Evolutionary conservation across 1,140 invertebrate species (phyloP).

Genomic region (Drosophila nasuta): DNA sequence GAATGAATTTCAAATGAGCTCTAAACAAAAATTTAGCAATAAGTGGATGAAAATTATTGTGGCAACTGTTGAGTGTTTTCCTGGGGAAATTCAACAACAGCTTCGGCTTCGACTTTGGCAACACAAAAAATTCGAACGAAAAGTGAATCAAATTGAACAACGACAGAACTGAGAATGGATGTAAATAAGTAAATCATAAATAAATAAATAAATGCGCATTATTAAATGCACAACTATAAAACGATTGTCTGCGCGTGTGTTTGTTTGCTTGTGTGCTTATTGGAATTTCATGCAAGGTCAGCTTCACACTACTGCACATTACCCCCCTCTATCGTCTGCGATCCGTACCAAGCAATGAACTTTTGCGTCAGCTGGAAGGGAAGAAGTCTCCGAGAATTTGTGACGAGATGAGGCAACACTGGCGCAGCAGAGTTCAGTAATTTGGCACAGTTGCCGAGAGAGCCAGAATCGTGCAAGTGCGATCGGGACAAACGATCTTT

Average conservation of each 20-base stretch:
- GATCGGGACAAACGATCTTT: conserved; percentile 14
- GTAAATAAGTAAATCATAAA: conserved; percentile 40
- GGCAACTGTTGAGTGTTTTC: conserved; percentile 22
- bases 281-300: conserved; percentile 46
- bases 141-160: conserved; percentile 29
- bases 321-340: not conserved
- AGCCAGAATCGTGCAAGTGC: not conserved
- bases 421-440: not conserved
- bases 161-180: conserved; percentile 24
- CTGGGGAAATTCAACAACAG: conserved; percentile 22
- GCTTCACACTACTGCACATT: not conserved
- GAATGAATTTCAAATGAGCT: conserved; percentile 52
- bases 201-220: conserved; percentile 42
- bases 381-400: conserved; percentile 23
- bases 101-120: not conserved
- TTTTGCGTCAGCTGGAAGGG: conserved; percentile 49
- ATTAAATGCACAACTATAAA: not conserved
- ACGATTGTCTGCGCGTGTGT: conserved; percentile 9
- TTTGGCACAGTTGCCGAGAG: conserved; percentile 15
- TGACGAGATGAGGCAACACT: conserved; percentile 2
- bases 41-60: conserved; percentile 15
- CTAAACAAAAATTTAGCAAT: conserved; percentile 47
- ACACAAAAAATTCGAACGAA: conserved; percentile 29
- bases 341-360: conserved; percentile 63
- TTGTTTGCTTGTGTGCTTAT: conserved; percentile 24